phyloP scores from a whole-genome alignment of 2,888 invertebrate genomes.

The Axea sp. region DNA sequence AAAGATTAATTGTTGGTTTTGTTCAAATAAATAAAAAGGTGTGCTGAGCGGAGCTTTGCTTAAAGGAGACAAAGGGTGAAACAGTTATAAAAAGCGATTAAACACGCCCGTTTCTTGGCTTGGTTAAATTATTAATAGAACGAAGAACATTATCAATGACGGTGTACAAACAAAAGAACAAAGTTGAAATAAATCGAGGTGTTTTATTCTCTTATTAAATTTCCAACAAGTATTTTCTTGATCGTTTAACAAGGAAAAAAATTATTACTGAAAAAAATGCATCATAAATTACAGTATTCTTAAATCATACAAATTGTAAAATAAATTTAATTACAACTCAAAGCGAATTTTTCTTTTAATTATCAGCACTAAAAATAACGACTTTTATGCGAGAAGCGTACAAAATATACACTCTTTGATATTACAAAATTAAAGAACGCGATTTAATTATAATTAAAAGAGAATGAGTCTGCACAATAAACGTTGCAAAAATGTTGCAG shows the following conservation, averaged over 20 bases:
- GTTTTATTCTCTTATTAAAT: conserved; percentile 3
- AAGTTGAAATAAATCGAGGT: background rate
- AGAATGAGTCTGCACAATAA: no score
- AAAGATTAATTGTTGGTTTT: no score
- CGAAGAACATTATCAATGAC: no score
- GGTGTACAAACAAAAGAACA: background rate
- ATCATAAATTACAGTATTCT: no score
- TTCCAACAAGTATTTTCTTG: conserved; percentile 1
- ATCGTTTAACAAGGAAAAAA: background rate
- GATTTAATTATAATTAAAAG: background rate
- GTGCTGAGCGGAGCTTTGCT: no score
- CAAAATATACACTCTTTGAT: background rate
- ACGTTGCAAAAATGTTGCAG: background rate
- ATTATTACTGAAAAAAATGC: background rate
- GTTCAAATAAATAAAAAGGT: no score
- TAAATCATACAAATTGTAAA: background rate
- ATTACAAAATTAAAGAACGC: background rate
- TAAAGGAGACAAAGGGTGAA: no score
- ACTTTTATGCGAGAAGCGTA: background rate
- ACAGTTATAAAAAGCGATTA: no score
- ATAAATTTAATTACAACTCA: background rate
- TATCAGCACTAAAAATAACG: background rate
- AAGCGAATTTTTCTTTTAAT: background rate
- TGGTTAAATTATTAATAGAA: no score
- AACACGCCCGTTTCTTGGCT: no score